phyloP scores from a whole-genome alignment of 2,113 vertebrate species.

The Turdus rufiventris region DNA sequence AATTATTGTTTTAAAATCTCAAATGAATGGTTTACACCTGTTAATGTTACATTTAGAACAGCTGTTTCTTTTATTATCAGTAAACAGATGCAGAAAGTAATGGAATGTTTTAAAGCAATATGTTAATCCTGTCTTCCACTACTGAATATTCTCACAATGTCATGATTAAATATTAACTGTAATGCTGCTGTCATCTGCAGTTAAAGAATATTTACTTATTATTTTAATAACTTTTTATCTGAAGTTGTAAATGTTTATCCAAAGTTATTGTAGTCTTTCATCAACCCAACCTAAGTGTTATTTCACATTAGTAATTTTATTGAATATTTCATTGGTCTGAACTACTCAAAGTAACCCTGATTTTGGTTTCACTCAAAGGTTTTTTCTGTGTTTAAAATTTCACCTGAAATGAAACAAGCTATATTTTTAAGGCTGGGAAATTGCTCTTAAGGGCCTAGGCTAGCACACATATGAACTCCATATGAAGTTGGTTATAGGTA shows the following conservation, averaged over 20 bases:
- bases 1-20: slow-evolving; percentile 73
- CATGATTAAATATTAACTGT: slow-evolving; percentile 72
- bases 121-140: slow-evolving; percentile 78
- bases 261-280: not conserved
- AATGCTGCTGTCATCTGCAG: slow-evolving; percentile 68
- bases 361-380: not conserved
- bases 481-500: not conserved
- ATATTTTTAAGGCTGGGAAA: accelerated
- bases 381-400: not conserved
- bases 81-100: slow-evolving; percentile 83
- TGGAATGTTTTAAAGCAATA: slow-evolving; percentile 83
- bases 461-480: not conserved
- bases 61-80: slow-evolving; percentile 83
- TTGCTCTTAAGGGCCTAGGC: not conserved
- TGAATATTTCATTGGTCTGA: not conserved
- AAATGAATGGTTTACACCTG: slow-evolving; percentile 78
- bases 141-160: slow-evolving; percentile 75
- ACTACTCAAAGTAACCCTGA: not conserved
- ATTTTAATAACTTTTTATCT: slow-evolving; percentile 16
- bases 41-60: slow-evolving; percentile 77
- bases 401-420: not conserved
- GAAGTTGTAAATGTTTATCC: not conserved
- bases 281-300: not conserved
- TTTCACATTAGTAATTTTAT: not conserved
- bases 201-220: slow-evolving; percentile 46